phyloP scores from a whole-genome alignment of 2,113 vertebrate species.

The Naja naja region DNA sequence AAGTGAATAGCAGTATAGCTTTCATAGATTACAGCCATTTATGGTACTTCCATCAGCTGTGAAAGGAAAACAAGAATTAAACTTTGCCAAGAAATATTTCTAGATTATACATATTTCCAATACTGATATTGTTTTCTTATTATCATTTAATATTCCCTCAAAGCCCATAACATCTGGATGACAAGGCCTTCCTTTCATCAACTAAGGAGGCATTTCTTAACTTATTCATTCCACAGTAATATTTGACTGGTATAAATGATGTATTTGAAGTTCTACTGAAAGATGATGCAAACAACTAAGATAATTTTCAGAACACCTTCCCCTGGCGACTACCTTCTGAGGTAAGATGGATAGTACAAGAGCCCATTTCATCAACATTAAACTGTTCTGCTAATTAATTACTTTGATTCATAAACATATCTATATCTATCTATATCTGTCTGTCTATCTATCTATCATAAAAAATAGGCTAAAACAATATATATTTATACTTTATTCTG shows the following conservation, averaged over 20 bases:
- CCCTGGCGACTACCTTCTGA: neutral
- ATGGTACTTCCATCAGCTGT: neutral
- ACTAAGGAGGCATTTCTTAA: neutral
- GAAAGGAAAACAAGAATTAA: neutral
- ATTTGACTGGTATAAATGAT: neutral
- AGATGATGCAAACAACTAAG: neutral
- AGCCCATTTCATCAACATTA: neutral
- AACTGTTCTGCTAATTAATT: neutral
- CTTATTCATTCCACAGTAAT: neutral
- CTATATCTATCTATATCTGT: too few species aligned
- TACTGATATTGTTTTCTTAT: neutral
- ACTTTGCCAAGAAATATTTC: neutral
- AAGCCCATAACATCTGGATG: neutral
- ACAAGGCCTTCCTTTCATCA: neutral
- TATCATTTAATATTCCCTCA: neutral
- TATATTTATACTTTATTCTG: too few species aligned
- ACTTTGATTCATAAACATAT: too few species aligned
- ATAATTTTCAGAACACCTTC: neutral
- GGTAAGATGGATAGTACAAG: neutral
- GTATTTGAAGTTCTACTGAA: neutral
- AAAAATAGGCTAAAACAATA: too few species aligned
- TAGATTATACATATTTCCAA: neutral
- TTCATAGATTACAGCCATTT: neutral
- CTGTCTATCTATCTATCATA: too few species aligned
- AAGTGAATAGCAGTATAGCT: neutral